Conservation (phyloP, 2,888 invertebrate genomes). For the Blomia tropicalis region DNA sequence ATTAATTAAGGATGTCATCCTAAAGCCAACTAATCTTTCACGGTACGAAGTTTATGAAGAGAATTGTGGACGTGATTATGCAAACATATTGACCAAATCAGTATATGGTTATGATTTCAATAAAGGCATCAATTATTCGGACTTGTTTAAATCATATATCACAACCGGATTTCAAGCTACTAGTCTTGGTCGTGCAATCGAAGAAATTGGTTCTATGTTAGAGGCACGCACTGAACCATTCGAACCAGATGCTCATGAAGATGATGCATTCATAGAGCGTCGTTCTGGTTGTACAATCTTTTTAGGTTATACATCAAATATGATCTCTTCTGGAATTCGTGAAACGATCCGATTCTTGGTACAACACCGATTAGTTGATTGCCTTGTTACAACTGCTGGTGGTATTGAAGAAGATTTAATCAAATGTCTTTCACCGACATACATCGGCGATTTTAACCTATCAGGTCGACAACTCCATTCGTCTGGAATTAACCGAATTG, state of each 20-base stretch:
- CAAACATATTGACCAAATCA: conserved; percentile 18
- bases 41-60: not conserved
- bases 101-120: conserved; percentile 80
- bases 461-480: conserved; percentile 44
- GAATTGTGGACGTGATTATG: not conserved
- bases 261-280: conserved; percentile 54
- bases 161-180: conserved; percentile 93
- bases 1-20: conserved; percentile 11
- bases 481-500: conserved; percentile 67
- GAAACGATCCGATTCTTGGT: conserved; percentile 76
- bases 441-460: conserved; percentile 71
- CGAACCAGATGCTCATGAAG: conserved; percentile 49
- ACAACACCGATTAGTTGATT: conserved; percentile 75
- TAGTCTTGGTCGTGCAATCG: conserved; percentile 72
- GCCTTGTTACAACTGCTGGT: conserved; percentile 90
- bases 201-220: conserved; percentile 82
- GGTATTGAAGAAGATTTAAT: conserved; percentile 98
- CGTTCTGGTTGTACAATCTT: conserved; percentile 69
- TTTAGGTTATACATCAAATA: conserved; percentile 89
- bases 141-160: conserved; percentile 59
- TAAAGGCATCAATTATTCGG: conserved; percentile 65
- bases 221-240: conserved; percentile 53
- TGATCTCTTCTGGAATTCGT: conserved; percentile 82
- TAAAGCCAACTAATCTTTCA: not conserved
- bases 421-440: conserved; percentile 90